Evolutionary conservation across 2,797 vertebrate species (phyloP).

Genomic region (Neostethus bicornis): DNA sequence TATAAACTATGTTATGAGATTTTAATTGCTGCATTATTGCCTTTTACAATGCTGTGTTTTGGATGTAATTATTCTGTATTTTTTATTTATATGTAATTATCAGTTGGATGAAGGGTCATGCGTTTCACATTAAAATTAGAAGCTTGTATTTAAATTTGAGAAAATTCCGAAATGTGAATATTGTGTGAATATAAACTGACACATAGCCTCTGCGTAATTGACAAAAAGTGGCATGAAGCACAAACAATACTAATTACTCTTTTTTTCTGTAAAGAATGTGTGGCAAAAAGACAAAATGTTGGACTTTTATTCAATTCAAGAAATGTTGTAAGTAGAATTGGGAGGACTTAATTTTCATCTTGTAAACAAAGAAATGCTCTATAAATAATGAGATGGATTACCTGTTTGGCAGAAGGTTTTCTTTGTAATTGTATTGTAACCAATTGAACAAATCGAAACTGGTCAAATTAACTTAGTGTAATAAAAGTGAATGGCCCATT

Average conservation of each 20-base stretch:
- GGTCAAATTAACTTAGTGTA: slow-evolving; percentile 74
- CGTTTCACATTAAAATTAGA: slow-evolving; percentile 71
- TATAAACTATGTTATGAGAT: slow-evolving; percentile 79
- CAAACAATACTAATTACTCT: slow-evolving; percentile 70
- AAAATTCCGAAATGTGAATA: slow-evolving; percentile 50
- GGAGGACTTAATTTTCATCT: slow-evolving; percentile 71
- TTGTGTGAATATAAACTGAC: slow-evolving; percentile 32
- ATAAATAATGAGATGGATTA: slow-evolving; percentile 64
- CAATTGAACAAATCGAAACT: slow-evolving; percentile 67
- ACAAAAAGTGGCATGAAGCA: slow-evolving; percentile 72
- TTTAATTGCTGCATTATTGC: slow-evolving; percentile 85
- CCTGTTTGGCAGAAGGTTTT: slow-evolving; percentile 72
- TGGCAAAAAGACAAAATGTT: slow-evolving; percentile 49
- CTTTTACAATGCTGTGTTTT: slow-evolving; percentile 86
- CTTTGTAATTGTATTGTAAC: slow-evolving; percentile 77
- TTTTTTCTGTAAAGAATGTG: slow-evolving; percentile 60
- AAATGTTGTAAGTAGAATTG: slow-evolving; percentile 41
- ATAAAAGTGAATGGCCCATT: slow-evolving; percentile 84
- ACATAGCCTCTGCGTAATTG: slow-evolving; percentile 53
- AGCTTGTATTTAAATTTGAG: slow-evolving; percentile 61
- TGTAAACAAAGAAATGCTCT: slow-evolving; percentile 79
- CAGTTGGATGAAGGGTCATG: slow-evolving; percentile 80
- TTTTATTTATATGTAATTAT: slow-evolving; percentile 83
- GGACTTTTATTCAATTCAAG: slow-evolving; percentile 46
- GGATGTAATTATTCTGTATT: slow-evolving; percentile 84